Base-by-base conservation (phyloP, 2,797 vertebrate genomes). In the Galaxias olidus region DNA sequence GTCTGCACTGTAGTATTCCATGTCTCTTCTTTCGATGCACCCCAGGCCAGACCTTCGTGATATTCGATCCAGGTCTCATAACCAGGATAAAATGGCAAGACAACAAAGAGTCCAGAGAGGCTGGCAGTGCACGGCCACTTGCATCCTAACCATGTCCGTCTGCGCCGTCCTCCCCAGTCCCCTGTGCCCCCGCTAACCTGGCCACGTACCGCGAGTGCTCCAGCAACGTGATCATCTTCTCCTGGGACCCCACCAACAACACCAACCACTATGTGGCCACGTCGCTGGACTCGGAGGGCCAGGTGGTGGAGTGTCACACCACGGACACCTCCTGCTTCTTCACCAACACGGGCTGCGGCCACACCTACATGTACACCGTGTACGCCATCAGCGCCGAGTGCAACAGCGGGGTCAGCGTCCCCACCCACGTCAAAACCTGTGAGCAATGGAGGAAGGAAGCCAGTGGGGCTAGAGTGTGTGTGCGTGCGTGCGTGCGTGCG, bases 151-250 rank as follows among this genome's bases (percentile, higher is more conserved):
- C 11, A 9, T 47, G 46, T 47, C 46, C 11, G 11, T 10, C 30
- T 30, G 30, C 30, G 3, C 2, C 6, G 30, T 30, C 30, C 50
- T 43, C 48, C 61, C 41, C 76, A 94, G 93, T 87, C 11, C 88
- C 91, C 15, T 94, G 93, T 58, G 87, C 89, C 44, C 93, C 93
- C 1, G 70, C 72, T 10, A 43, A 81, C n/a, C 42, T 81, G 15
- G 0, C 10, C 0, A 43, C 79, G 12, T 54, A 8, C 41, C 77
- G 85, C 1, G 67, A 83, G 0, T 94, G 93, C 69, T 75, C 78
- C 54, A 89, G 86, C 71, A 92, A 91, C 10, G 83, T 70, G 8
- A 79, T 93, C 7, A 7, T 68, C 14, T 87, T 91, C 11, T 79
- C 52, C 56, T 94, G 93, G 93, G 19, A 78, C 19, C 47, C 72